Conservation (phyloP, 2,888 invertebrate genomes). For the Didymodactylos carnosus region DNA sequence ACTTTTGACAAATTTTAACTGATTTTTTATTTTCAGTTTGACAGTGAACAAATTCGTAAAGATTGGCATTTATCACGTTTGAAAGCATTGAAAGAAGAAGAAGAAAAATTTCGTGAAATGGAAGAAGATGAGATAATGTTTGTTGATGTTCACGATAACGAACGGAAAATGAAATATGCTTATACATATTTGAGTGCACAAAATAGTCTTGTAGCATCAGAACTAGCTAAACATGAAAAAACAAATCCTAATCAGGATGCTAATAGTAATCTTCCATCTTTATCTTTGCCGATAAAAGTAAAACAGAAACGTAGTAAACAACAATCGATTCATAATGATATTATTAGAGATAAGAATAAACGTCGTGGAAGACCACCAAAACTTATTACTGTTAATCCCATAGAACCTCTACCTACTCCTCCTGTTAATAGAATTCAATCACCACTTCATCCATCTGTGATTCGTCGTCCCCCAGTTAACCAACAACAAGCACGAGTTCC, state of each 20-base stretch:
- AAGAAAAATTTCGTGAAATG: constrained; percentile 30
- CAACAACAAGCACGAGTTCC: neutral
- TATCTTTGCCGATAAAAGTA: no score
- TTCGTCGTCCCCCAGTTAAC: neutral
- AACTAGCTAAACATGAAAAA: constrained; percentile 1
- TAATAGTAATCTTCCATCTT: neutral
- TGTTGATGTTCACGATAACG: constrained; percentile 56
- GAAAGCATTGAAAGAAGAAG: constrained; percentile 37
- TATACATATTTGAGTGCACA: neutral
- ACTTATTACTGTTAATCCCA: no score
- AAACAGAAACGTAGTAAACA: no score
- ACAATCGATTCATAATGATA: constrained; percentile 16
- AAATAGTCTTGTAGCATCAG: neutral
- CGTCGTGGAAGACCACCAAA: no score
- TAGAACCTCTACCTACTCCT: neutral
- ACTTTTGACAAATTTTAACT: neutral
- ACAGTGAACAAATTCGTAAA: constrained; percentile 49
- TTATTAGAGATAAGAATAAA: neutral
- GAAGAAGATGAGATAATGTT: constrained; percentile 44
- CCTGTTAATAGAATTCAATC: neutral
- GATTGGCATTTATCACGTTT: constrained; percentile 65
- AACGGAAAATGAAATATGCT: constrained; percentile 22
- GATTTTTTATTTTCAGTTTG: constrained; percentile 8
- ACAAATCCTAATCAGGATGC: neutral
- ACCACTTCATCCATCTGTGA: neutral